Evolutionary conservation across 2,797 vertebrate species (phyloP).

Genomic region (Gallinago stenura): DNA sequence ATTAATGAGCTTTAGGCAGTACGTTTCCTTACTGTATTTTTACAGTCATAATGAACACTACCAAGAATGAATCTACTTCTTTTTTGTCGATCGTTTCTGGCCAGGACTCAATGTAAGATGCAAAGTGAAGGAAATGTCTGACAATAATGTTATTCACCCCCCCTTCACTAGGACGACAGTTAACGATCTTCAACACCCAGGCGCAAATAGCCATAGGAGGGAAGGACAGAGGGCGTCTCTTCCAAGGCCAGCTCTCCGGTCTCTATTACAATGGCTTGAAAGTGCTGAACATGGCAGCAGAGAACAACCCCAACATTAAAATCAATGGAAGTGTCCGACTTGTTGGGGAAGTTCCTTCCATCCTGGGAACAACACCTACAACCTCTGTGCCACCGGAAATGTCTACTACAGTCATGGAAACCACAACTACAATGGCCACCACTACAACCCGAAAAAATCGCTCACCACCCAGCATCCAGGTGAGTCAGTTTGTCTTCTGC

Average conservation of each 20-base stretch:
- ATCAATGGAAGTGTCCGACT: constrained; percentile 96
- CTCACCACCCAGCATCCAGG: constrained; percentile 93
- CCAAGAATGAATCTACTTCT: constrained; percentile 64
- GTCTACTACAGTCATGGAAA: constrained; percentile 96
- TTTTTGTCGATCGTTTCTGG: constrained; percentile 36
- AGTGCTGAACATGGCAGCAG: constrained; percentile 96
- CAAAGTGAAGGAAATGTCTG: constrained; percentile 51
- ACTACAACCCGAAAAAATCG: constrained; percentile 96
- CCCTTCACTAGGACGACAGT: constrained; percentile 91
- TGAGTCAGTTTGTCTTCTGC: constrained; percentile 58
- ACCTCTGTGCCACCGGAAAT: constrained; percentile 93
- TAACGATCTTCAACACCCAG: constrained; percentile 99
- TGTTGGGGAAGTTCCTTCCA: constrained; percentile 93
- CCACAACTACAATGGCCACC: constrained; percentile 97
- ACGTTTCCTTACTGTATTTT: constrained; percentile 15
- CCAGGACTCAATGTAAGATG: constrained; percentile 31
- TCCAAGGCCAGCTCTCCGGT: constrained; percentile 97
- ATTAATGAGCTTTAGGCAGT: neutral
- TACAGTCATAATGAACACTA: neutral
- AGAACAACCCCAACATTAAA: constrained; percentile 92
- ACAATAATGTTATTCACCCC: constrained; percentile 82
- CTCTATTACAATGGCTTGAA: constrained; percentile 98
- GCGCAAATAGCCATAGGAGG: constrained; percentile 95
- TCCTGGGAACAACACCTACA: constrained; percentile 90
- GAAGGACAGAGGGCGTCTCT: constrained; percentile 91